A percentile compares a stretch with the other conserved stretches of the same genome.
Evolutionary conservation across 2,113 vertebrate species (phyloP).

Genomic region (Rhagologus leucostigma): DNA sequence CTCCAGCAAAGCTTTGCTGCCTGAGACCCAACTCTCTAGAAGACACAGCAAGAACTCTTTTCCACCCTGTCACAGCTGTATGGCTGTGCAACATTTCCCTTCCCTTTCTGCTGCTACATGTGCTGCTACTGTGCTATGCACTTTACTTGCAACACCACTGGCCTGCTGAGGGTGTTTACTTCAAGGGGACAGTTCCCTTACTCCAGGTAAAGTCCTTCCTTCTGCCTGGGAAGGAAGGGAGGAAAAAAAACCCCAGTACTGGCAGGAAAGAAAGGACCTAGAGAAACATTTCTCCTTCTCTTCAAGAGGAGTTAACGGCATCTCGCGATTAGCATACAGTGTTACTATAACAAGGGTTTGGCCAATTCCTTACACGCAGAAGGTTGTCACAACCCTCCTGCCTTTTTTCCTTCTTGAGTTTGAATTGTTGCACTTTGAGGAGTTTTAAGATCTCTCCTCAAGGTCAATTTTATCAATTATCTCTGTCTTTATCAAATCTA

Average conservation of each 20-base stretch:
- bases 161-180: neutral
- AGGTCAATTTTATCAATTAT: neutral
- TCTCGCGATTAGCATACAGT: neutral
- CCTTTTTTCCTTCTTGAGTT: neutral
- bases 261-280: neutral
- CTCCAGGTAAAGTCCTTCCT: neutral
- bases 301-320: accelerated
- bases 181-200: neutral
- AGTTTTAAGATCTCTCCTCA: neutral
- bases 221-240: neutral
- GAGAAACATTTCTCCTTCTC: neutral
- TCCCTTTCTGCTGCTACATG: neutral
- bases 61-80: neutral
- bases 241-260: neutral
- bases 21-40: neutral
- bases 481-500: neutral
- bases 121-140: neutral
- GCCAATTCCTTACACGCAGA: neutral
- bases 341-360: neutral
- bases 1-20: neutral
- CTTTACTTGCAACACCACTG: neutral
- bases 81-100: neutral
- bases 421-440: neutral
- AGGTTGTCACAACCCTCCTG: neutral
- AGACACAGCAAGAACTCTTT: neutral